Evolutionary conservation across 2,113 vertebrate genomes (phyloP).

Genomic region (Pheucticus melanocephalus): DNA sequence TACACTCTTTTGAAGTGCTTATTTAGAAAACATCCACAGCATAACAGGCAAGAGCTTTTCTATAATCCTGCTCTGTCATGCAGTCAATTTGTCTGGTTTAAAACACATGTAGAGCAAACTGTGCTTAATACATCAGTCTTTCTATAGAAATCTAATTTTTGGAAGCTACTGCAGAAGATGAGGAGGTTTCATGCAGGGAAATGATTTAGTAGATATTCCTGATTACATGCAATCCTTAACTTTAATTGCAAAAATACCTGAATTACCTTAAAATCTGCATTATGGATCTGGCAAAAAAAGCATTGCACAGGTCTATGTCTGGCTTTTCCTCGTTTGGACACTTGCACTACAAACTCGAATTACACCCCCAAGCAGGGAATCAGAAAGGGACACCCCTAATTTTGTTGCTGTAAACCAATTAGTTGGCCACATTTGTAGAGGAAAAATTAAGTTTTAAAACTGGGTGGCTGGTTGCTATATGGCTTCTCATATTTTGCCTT

Average conservation of each 20-base stretch:
- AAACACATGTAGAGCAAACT: background rate
- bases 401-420: background rate
- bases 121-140: background rate
- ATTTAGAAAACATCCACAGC: background rate
- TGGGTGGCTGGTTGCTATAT: background rate
- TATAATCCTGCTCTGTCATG: background rate
- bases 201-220: background rate
- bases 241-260: background rate
- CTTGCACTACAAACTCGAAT: background rate
- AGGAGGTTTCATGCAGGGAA: background rate
- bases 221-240: background rate
- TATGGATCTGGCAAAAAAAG: background rate
- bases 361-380: fast-evolving
- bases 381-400: background rate
- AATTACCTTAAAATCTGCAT: background rate
- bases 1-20: background rate
- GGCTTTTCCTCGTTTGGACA: background rate
- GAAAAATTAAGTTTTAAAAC: background rate
- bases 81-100: background rate
- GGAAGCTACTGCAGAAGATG: background rate
- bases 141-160: background rate
- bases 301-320: no score
- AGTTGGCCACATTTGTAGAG: background rate
- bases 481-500: background rate
- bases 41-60: background rate